Conservation (phyloP, 2,113 vertebrate species). For the Heterochromis multidens region DNA sequence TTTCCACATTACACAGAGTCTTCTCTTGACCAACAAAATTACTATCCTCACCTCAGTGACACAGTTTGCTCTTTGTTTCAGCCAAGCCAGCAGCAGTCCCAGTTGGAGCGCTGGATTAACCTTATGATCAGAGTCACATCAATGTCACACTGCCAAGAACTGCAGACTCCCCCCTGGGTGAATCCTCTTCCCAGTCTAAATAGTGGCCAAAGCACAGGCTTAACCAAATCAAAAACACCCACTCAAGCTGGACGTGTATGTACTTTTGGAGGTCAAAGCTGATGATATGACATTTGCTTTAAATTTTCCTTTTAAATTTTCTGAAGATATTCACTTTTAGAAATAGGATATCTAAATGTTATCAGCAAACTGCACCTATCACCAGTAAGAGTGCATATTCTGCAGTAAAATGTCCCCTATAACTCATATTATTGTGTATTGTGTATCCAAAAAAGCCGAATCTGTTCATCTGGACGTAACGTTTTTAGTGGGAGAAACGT, state of each 20-base stretch:
- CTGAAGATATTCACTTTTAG: background rate
- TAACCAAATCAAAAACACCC: background rate
- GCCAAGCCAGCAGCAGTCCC: background rate
- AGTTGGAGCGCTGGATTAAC: background rate
- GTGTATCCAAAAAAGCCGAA: too few species aligned
- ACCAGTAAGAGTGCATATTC: background rate
- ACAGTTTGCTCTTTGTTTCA: background rate
- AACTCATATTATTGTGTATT: background rate
- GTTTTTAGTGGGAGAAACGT: too few species aligned
- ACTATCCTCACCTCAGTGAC: background rate
- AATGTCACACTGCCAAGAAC: background rate
- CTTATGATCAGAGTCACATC: background rate
- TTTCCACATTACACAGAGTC: background rate
- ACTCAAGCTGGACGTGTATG: background rate
- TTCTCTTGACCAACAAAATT: background rate
- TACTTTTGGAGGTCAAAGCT: background rate
- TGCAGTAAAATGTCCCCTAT: background rate
- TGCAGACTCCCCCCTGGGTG: background rate
- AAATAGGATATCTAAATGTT: background rate
- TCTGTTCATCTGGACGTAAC: too few species aligned
- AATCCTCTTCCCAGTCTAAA: background rate
- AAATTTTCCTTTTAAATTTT: background rate
- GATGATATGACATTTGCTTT: background rate
- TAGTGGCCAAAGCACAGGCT: background rate
- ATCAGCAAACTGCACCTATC: background rate